phyloP scores from a whole-genome alignment of 2,888 invertebrate genomes.

The Drosophila cognata region DNA sequence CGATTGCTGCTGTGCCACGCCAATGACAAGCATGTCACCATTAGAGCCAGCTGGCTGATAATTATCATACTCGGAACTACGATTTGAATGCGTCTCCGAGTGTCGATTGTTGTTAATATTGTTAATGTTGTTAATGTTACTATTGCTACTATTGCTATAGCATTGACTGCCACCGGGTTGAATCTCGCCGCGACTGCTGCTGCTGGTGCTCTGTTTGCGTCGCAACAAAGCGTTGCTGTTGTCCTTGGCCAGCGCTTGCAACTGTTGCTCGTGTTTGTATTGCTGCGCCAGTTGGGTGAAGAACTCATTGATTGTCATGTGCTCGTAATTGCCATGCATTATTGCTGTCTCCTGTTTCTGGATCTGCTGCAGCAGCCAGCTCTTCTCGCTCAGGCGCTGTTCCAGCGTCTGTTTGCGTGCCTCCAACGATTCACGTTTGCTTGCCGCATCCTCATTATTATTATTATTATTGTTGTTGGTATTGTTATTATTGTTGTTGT shows the following conservation, averaged over 20 bases:
- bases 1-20: constrained; percentile 68
- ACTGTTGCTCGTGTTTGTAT: constrained; percentile 77
- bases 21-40: constrained; percentile 73
- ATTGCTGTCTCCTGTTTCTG: constrained; percentile 84
- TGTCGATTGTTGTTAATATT: constrained; percentile 66
- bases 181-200: constrained; percentile 62
- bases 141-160: constrained; percentile 16
- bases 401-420: constrained; percentile 83
- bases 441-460: constrained; percentile 58
- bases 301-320: constrained; percentile 80
- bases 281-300: constrained; percentile 76
- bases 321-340: constrained; percentile 83
- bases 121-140: constrained; percentile 35
- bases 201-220: constrained; percentile 75
- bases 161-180: constrained; percentile 41
- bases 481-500: constrained; percentile 24
- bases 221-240: constrained; percentile 69
- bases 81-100: constrained; percentile 80
- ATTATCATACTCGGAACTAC: constrained; percentile 82
- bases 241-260: constrained; percentile 55
- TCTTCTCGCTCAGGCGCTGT: constrained; percentile 84
- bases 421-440: constrained; percentile 80
- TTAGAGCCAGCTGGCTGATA: constrained; percentile 67
- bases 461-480: constrained; percentile 47
- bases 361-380: constrained; percentile 83